A percentile compares a stretch with the other conserved stretches of the same genome.
Evolutionary conservation across 2,888 invertebrate species (phyloP).

Genomic region (Oxyscelio sp.): DNA sequence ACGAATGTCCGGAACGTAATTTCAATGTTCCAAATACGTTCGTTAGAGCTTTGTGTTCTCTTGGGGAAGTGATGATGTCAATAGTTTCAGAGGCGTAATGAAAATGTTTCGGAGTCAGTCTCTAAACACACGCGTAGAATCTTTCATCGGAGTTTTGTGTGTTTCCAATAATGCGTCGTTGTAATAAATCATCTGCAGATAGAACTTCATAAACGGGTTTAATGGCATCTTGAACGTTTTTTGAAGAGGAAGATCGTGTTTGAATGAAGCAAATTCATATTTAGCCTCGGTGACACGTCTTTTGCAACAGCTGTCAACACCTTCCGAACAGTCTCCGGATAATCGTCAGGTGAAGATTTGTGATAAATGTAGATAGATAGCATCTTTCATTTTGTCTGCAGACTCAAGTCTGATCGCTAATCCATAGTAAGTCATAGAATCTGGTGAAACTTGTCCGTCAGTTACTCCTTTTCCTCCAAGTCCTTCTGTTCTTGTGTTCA

Average conservation of each 20-base stretch:
- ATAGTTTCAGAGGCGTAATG: neutral
- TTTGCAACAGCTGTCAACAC: neutral
- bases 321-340: conserved; percentile 1
- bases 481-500: no score
- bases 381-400: neutral
- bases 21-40: no score
- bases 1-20: no score
- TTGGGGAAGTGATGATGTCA: no score
- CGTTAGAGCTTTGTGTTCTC: no score
- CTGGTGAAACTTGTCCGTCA: conserved; percentile 14
- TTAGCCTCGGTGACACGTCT: neutral
- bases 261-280: neutral
- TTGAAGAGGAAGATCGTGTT: conserved; percentile 5
- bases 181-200: conserved; percentile 3
- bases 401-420: neutral
- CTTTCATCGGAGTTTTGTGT: neutral
- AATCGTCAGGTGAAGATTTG: neutral
- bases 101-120: neutral
- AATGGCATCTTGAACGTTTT: neutral
- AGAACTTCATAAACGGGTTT: neutral
- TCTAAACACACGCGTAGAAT: conserved; percentile 3
- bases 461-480: conserved; percentile 2
- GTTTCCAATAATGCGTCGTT: no score
- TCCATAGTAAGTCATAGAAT: neutral
- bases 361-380: neutral